A percentile compares a stretch with the other conserved stretches of the same genome.
Evolutionary conservation across 1,140 invertebrate genomes (phyloP).

Genomic region (Nomia melanderi): DNA sequence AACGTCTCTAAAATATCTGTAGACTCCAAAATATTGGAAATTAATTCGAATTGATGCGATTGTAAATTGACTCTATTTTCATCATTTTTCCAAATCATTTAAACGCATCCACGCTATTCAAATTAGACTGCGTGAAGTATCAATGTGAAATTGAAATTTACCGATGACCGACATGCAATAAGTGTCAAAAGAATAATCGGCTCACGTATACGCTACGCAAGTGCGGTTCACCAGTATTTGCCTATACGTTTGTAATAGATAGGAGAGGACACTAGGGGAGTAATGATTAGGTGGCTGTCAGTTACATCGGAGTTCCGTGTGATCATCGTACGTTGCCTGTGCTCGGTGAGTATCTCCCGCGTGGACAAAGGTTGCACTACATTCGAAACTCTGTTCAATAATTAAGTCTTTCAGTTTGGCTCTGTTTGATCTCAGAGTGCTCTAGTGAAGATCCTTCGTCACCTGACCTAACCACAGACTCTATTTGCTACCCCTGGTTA

Average conservation of each 20-base stretch:
- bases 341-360: conserved; percentile 55
- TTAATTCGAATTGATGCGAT: neutral
- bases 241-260: conserved; percentile 79
- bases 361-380: neutral
- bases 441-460: neutral
- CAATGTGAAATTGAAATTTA: conserved; percentile 39
- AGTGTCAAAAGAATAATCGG: conserved; percentile 50
- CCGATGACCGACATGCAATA: conserved; percentile 31
- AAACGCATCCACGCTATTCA: neutral
- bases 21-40: neutral
- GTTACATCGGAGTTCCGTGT: conserved; percentile 77
- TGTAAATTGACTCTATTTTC: too few species aligned
- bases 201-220: conserved; percentile 10
- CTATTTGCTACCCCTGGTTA: too few species aligned
- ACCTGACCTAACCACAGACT: too few species aligned
- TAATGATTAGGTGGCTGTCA: conserved; percentile 77
- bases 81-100: neutral
- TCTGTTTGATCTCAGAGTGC: neutral
- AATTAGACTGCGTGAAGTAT: neutral
- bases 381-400: neutral
- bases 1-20: too few species aligned
- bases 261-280: conserved; percentile 80
- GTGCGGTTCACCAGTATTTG: conserved; percentile 39
- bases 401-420: neutral
- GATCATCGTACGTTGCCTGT: conserved; percentile 68